phyloP scores from a whole-genome alignment of 2,797 vertebrate species.

The Miichthys miiuy region DNA sequence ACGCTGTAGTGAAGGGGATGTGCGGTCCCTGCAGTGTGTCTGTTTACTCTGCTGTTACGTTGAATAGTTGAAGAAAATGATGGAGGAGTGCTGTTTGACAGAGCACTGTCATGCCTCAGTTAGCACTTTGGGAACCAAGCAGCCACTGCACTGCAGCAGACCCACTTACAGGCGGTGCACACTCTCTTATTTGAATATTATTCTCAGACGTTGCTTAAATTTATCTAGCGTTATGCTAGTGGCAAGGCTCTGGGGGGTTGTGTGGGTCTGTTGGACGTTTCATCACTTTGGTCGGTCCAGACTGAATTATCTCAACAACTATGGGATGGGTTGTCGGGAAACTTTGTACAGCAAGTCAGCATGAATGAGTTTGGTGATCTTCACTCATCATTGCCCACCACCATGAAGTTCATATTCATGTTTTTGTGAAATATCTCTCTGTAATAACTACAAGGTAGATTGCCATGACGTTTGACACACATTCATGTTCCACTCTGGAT shows the following conservation, averaged over 20 bases:
- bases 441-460: neutral
- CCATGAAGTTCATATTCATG: neutral
- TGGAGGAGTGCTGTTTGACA: conserved; percentile 49
- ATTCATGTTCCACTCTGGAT: neutral
- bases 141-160: conserved; percentile 52
- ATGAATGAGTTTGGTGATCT: neutral
- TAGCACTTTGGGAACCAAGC: conserved; percentile 45
- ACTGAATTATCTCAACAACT: conserved; percentile 2
- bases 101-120: conserved; percentile 61
- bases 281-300: conserved; percentile 1
- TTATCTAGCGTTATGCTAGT: neutral
- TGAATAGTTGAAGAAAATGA: conserved; percentile 55
- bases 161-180: conserved; percentile 7
- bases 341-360: neutral
- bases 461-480: neutral
- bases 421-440: neutral
- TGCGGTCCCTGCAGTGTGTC: conserved; percentile 45
- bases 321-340: neutral
- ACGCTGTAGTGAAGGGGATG: conserved; percentile 34
- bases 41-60: conserved; percentile 60
- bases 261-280: neutral
- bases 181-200: conserved; percentile 29
- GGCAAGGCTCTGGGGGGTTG: neutral
- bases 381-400: neutral
- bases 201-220: conserved; percentile 20